Evolutionary conservation across 2,888 invertebrate genomes (phyloP).

Genomic region (Agonopterix alstromeriana): DNA sequence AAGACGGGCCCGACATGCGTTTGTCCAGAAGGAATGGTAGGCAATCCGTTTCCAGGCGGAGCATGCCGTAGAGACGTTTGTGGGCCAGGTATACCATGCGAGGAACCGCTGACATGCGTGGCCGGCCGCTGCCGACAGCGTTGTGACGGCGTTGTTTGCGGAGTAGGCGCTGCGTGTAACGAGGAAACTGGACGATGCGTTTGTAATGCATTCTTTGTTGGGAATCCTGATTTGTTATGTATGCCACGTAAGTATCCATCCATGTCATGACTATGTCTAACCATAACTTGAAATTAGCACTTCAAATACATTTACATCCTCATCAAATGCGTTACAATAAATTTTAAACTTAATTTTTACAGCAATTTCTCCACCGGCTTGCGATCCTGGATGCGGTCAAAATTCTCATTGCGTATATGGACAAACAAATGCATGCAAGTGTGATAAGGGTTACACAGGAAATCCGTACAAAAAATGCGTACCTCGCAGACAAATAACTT

Average conservation of each 20-base stretch:
- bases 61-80: slow-evolving; percentile 89
- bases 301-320: too few relatives aligned
- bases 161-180: slow-evolving; percentile 92
- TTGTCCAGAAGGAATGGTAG: slow-evolving; percentile 89
- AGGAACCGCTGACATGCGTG: slow-evolving; percentile 87
- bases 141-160: slow-evolving; percentile 91
- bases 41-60: slow-evolving; percentile 95
- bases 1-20: slow-evolving; percentile 91
- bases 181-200: slow-evolving; percentile 87
- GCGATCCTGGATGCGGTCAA: slow-evolving; percentile 86
- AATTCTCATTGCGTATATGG: slow-evolving; percentile 94
- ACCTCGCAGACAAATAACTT: slow-evolving; percentile 81
- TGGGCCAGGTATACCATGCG: slow-evolving; percentile 85
- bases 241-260: slow-evolving; percentile 89
- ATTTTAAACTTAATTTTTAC: slow-evolving; percentile 28
- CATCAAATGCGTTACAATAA: too few relatives aligned
- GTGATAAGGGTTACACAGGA: slow-evolving; percentile 88
- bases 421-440: slow-evolving; percentile 85
- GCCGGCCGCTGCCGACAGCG: slow-evolving; percentile 92
- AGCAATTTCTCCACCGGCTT: slow-evolving; percentile 87
- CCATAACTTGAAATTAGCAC: too few relatives aligned
- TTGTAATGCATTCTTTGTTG: slow-evolving; percentile 91
- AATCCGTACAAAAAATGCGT: slow-evolving; percentile 92
- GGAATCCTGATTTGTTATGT: slow-evolving; percentile 92
- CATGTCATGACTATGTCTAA: not conserved